Evolutionary conservation across 2,797 vertebrate species (phyloP).

Genomic region (Thripadectes ignobilis): DNA sequence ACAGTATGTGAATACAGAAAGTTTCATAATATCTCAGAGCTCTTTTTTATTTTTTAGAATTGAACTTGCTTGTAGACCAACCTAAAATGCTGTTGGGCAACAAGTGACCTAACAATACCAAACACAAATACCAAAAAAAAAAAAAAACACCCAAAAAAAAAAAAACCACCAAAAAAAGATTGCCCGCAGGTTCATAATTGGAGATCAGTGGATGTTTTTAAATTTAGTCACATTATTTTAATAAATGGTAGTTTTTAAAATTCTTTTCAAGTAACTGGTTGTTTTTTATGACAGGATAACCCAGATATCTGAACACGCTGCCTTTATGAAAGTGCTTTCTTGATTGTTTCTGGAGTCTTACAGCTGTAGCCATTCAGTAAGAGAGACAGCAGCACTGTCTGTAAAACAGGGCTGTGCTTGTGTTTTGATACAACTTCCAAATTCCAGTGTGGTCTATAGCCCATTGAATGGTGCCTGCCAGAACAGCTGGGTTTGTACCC

Average conservation of each 20-base stretch:
- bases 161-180: background rate
- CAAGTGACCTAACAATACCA: background rate
- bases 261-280: background rate
- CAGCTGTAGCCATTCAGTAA: constrained; percentile 40
- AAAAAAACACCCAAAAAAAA: background rate
- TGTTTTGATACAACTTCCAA: constrained; percentile 18
- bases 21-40: background rate
- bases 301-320: background rate
- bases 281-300: background rate
- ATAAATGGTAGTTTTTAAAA: background rate
- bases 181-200: background rate
- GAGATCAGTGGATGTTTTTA: background rate
- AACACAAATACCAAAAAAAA: background rate
- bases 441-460: constrained; percentile 1
- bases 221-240: background rate
- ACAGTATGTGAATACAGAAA: background rate
- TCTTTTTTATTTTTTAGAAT: background rate
- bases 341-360: background rate
- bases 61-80: background rate
- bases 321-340: background rate
- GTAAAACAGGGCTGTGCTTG: constrained; percentile 26
- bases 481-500: constrained; percentile 42
- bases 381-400: background rate
- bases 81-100: background rate
- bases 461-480: background rate